These are phyloP conservation scores for Cryptoprocta ferox DNA, from an alignment of 2,797 vertebrate species.

Conservation along the genomic window DNA sequence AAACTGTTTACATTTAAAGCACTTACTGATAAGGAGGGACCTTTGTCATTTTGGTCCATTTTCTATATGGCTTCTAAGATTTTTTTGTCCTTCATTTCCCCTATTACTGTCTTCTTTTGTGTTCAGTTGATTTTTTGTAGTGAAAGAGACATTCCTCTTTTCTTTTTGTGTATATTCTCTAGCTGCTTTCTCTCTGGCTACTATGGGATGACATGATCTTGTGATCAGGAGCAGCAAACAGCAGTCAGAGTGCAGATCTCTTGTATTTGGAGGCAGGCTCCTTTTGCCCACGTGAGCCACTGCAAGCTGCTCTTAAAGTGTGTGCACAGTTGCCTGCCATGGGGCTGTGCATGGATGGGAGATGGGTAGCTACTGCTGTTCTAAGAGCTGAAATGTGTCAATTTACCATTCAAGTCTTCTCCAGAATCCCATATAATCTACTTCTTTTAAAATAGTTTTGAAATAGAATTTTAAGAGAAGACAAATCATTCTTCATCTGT, in stretches of 20 bases:
- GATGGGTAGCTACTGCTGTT: not conserved
- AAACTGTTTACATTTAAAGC: conserved; percentile 47
- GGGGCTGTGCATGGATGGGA: not conserved
- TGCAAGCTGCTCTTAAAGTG: not conserved
- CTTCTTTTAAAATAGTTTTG: conserved; percentile 34
- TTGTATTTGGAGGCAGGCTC: not conserved
- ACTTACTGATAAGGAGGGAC: not conserved
- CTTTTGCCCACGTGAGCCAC: not conserved
- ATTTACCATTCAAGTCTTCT: not conserved
- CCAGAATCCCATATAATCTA: not conserved
- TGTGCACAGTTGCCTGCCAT: not conserved
- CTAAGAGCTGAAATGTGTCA: not conserved
- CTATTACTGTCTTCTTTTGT: conserved; percentile 33
- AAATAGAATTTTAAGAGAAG: conserved; percentile 39
- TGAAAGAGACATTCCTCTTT: conserved; percentile 46
- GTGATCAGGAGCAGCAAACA: not conserved
- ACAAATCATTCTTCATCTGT: not conserved
- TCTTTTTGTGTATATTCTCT: conserved; percentile 13
- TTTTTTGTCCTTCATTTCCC: not conserved
- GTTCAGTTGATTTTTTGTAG: conserved; percentile 52
- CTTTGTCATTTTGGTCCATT: conserved; percentile 45
- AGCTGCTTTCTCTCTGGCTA: conserved; percentile 29
- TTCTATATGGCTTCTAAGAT: not conserved
- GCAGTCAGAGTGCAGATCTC: not conserved
- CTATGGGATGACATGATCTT: not conserved